Evolutionary conservation across 2,888 invertebrate species (phyloP), one percentile per base, ranked within the genome.

Genomic region (Zeuzera pyrina): DNA sequence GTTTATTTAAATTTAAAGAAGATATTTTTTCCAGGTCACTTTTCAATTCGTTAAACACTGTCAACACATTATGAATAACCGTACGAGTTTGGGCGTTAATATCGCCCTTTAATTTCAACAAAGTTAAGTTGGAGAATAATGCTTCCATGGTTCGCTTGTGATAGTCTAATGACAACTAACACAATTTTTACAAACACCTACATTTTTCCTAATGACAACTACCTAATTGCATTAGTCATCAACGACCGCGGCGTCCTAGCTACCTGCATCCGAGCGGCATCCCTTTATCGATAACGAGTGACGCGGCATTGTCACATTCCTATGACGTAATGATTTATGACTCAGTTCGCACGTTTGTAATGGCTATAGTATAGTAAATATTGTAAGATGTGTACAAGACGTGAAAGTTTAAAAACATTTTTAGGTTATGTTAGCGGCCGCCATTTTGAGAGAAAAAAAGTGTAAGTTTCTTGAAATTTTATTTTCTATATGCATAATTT

Each of bases 51-150:
- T 8, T 24, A 5, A 24, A 10, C 8, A 24, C 8, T 10, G 10
- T n/a, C 5, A 24, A 24, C 24, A 24, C 24, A 24, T 24, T 24
- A n/a, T n/a, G 8, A n/a, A 24, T 24, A 24, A 24, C 24, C 7
- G 4, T 24, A 10, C 24, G 24, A 1, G 24, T 10, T 10, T 24
- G 24, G 11, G 24, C 24, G 8, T 19, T 19, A 8, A 19, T 19
- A 19, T 19, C 19, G 19, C 2, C 19, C 19, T 19, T 19, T 8
- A 19, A 1, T 19, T 19, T 19, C 5, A 1, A 7, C 8, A 19
- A 19, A 19, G 5, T 19, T 19, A 19, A 19, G 19, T 2, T 19
- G 19, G 19, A 19, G 19, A 19, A 2, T 19, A 19, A 19, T 8
- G 19, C 8, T 19, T 19, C 19, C 19, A 19, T 19, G 5, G 19